These are phyloP conservation scores for Eublepharis macularius DNA, from an alignment of 2,113 vertebrate species.

Conservation along the genomic window DNA sequence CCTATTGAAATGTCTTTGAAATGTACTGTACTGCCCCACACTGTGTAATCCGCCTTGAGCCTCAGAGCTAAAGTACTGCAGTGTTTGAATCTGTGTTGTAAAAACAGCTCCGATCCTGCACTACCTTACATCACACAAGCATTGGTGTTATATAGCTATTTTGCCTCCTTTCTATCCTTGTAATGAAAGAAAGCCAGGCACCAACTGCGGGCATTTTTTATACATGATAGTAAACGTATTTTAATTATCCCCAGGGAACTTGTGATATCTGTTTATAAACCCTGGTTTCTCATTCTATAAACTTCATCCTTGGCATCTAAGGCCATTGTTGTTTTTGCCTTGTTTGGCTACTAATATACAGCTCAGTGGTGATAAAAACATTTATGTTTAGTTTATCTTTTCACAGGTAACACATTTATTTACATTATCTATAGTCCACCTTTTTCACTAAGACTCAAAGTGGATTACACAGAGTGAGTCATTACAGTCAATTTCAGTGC, in stretches of 20 bases:
- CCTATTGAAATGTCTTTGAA: too few species aligned
- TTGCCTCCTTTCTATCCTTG: not conserved
- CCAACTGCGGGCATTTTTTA: not conserved
- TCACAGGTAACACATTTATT: not conserved
- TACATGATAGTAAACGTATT: not conserved
- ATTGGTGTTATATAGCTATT: not conserved
- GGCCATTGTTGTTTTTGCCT: not conserved
- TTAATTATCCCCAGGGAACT: not conserved
- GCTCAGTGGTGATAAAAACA: not conserved
- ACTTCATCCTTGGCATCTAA: not conserved
- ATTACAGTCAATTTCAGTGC: too few species aligned
- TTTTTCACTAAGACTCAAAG: too few species aligned
- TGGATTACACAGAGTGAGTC: too few species aligned
- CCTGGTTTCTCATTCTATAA: not conserved
- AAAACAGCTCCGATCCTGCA: not conserved
- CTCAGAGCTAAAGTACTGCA: too few species aligned
- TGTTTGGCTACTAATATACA: not conserved
- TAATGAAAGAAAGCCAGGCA: not conserved
- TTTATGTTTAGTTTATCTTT: not conserved
- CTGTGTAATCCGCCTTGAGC: too few species aligned
- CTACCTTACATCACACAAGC: not conserved
- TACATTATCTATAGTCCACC: too few species aligned
- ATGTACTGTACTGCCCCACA: too few species aligned
- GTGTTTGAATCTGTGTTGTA: not conserved
- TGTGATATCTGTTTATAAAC: not conserved